Evolutionary conservation across 2,797 vertebrate species (phyloP).

Genomic region (Chiropotes sagulatus): DNA sequence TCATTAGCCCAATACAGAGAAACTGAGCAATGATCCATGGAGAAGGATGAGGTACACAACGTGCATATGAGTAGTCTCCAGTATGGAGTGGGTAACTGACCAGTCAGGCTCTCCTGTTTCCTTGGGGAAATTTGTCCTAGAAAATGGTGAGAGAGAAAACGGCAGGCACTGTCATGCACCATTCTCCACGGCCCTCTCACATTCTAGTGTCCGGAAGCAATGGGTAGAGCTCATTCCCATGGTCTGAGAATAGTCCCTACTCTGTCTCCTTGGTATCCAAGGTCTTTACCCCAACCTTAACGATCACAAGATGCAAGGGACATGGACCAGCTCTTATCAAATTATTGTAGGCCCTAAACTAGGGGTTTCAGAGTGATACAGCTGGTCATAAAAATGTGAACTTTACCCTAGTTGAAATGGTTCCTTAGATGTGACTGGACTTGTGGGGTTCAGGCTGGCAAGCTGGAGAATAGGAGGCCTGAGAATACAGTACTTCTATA

Average conservation of each 20-base stretch:
- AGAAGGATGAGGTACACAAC: neutral
- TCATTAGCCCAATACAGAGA: neutral
- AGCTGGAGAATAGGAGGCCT: neutral
- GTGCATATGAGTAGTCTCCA: neutral
- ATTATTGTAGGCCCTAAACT: neutral
- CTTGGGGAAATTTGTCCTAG: slow-evolving; percentile 20
- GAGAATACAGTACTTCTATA: neutral
- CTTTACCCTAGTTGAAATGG: neutral
- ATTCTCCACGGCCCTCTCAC: neutral
- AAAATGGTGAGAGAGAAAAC: slow-evolving; percentile 4
- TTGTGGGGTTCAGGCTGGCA: neutral
- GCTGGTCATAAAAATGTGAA: neutral
- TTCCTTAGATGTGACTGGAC: neutral
- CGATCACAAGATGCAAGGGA: neutral
- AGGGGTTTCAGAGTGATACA: neutral
- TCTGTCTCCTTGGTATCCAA: neutral
- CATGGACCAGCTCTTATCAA: neutral
- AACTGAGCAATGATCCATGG: neutral
- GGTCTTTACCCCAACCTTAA: neutral
- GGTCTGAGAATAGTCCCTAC: neutral
- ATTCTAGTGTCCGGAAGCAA: neutral
- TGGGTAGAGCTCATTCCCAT: neutral
- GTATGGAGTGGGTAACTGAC: neutral
- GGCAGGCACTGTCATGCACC: neutral
- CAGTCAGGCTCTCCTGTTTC: neutral